Evolutionary conservation across 1,140 invertebrate genomes (phyloP).

Genomic region (Caenorhabditis tropicalis): DNA sequence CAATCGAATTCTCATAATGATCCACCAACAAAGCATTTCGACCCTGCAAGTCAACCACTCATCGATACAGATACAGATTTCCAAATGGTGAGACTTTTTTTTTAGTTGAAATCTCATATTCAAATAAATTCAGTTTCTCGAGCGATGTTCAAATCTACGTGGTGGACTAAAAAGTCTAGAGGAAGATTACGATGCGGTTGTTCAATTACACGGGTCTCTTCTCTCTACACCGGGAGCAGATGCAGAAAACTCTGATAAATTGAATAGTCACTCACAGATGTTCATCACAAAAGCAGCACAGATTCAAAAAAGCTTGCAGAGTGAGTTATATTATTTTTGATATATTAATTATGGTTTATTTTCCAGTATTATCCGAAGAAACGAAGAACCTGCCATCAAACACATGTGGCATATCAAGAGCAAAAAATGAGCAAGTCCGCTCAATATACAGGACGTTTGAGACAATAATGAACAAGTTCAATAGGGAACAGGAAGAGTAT

Average conservation of each 20-base stretch:
- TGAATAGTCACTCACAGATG: constrained; percentile 2
- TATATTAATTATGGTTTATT: background rate
- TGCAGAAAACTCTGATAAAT: background rate
- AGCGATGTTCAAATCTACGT: constrained; percentile 5
- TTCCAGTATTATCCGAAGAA: constrained; percentile 4
- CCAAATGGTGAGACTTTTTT: background rate
- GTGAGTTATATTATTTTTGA: background rate
- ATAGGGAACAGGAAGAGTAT: constrained; percentile 44
- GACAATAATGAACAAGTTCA: constrained; percentile 27
- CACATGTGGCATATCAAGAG: background rate
- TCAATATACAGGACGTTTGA: background rate
- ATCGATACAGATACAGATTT: background rate
- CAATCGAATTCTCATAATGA: no score
- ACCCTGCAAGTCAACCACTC: background rate
- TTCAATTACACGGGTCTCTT: background rate
- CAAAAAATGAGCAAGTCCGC: background rate
- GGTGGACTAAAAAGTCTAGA: background rate
- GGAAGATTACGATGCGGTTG: background rate
- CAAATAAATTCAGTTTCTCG: background rate
- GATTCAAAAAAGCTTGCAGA: constrained; percentile 11
- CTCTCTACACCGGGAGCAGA: background rate
- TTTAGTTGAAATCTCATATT: background rate
- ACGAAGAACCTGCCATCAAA: background rate
- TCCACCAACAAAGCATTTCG: background rate
- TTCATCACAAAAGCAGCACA: background rate